These are phyloP conservation scores for Tricholauxania praeusta DNA, from an alignment of 2,888 invertebrate species.

Conservation along the genomic window DNA sequence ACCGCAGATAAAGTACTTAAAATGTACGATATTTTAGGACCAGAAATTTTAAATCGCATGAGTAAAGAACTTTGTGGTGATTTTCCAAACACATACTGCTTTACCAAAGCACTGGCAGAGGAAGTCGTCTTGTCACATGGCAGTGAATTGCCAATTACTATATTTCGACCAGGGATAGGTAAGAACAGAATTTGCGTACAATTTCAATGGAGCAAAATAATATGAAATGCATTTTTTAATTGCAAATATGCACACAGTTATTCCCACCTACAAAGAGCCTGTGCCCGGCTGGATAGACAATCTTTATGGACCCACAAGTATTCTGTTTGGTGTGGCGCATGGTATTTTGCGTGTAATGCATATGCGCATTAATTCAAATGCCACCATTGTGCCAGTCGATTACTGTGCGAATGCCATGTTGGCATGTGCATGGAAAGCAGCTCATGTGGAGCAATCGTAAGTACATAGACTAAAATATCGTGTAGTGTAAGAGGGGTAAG, in stretches of 20 bases:
- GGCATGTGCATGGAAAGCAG: conserved; percentile 68
- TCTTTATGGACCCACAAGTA: conserved; percentile 72
- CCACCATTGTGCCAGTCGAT: conserved; percentile 69
- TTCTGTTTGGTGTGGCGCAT: conserved; percentile 70
- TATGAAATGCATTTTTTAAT: background rate
- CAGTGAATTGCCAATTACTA: conserved; percentile 73
- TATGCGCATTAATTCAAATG: conserved; percentile 57
- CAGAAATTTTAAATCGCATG: conserved; percentile 62
- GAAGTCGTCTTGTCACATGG: conserved; percentile 72
- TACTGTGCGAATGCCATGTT: conserved; percentile 68
- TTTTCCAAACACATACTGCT: conserved; percentile 79
- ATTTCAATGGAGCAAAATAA: background rate
- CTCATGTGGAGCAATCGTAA: conserved; percentile 49
- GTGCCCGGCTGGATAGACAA: conserved; percentile 79
- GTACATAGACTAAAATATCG: background rate
- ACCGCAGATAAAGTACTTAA: conserved; percentile 61
- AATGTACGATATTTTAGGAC: conserved; percentile 59
- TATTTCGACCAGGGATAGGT: conserved; percentile 80
- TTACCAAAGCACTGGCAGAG: conserved; percentile 80
- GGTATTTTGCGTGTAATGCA: conserved; percentile 71
- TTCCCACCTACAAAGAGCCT: conserved; percentile 70
- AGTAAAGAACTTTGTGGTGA: conserved; percentile 54
- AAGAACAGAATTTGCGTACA: conserved; percentile 47
- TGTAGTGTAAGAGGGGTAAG: background rate
- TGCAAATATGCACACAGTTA: conserved; percentile 56